phyloP scores from a whole-genome alignment of 2,797 vertebrate species.

The Periparus ater region DNA sequence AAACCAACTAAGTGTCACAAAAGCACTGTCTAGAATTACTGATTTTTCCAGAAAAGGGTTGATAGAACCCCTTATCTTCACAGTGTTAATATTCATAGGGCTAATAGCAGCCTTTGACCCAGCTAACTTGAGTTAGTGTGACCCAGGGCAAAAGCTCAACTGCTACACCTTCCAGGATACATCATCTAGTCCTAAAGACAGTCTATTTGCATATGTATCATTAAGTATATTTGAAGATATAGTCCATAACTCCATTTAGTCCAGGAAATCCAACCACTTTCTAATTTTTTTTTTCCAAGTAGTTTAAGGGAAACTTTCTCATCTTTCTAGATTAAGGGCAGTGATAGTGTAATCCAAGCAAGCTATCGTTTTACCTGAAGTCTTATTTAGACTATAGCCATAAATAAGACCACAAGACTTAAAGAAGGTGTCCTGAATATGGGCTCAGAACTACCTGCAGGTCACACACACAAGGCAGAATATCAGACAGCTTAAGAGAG shows the following conservation, averaged over 20 bases:
- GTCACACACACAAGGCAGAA: background rate
- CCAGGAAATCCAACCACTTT: background rate
- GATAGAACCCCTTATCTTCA: background rate
- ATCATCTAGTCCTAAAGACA: background rate
- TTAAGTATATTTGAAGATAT: background rate
- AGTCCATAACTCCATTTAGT: background rate
- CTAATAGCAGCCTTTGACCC: background rate
- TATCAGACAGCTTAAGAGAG: background rate
- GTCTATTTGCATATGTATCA: background rate
- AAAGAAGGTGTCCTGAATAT: background rate
- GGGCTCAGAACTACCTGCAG: background rate
- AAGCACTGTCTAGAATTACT: background rate
- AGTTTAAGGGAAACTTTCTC: conserved; percentile 15
- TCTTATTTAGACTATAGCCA: conserved; percentile 10
- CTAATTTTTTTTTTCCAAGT: background rate
- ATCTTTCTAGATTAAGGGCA: background rate
- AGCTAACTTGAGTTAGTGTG: background rate
- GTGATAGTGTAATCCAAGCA: conserved; percentile 7
- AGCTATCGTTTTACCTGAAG: background rate
- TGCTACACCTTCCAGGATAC: background rate
- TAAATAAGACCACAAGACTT: background rate
- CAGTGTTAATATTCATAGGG: background rate
- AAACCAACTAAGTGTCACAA: background rate
- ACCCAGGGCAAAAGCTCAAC: background rate
- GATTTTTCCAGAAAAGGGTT: background rate